A percentile compares a stretch with the other conserved stretches of the same genome.
phyloP scores from a whole-genome alignment of 1,140 invertebrate species.

The Phymastichus coffea region DNA sequence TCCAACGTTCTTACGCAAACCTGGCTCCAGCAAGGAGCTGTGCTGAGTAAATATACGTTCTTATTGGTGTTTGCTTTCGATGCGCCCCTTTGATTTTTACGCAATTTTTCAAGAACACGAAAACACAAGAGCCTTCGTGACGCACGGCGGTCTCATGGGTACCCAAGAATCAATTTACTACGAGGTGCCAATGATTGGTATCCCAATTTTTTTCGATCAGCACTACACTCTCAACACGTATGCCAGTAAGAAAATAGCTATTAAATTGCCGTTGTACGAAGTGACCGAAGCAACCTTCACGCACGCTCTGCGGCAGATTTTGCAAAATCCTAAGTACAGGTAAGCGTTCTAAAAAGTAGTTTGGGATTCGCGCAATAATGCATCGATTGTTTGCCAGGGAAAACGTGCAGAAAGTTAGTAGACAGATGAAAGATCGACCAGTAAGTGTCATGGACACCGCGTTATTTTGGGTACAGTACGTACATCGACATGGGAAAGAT shows the following conservation, averaged over 20 bases:
- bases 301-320: slow-evolving; percentile 40
- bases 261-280: slow-evolving; percentile 42
- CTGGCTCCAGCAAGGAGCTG: slow-evolving; percentile 66
- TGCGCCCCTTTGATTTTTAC: neutral
- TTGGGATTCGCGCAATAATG: neutral
- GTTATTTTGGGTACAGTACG: slow-evolving; percentile 9
- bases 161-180: slow-evolving; percentile 69
- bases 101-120: slow-evolving; percentile 60
- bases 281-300: slow-evolving; percentile 45
- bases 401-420: slow-evolving; percentile 33
- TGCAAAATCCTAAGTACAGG: slow-evolving; percentile 45
- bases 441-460: slow-evolving; percentile 3
- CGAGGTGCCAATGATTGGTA: slow-evolving; percentile 69
- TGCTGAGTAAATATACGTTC: slow-evolving; percentile 35
- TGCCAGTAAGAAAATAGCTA: slow-evolving; percentile 30
- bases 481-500: neutral
- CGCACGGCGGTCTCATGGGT: slow-evolving; percentile 71
- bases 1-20: slow-evolving; percentile 62
- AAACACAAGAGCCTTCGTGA: slow-evolving; percentile 67
- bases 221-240: slow-evolving; percentile 55
- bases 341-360: neutral
- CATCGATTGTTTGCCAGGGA: slow-evolving; percentile 14
- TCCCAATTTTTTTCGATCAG: slow-evolving; percentile 70
- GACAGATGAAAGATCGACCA: neutral
- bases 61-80: neutral